Conservation (phyloP, 2,888 invertebrate species). For the Dermolepida albohirtum region DNA sequence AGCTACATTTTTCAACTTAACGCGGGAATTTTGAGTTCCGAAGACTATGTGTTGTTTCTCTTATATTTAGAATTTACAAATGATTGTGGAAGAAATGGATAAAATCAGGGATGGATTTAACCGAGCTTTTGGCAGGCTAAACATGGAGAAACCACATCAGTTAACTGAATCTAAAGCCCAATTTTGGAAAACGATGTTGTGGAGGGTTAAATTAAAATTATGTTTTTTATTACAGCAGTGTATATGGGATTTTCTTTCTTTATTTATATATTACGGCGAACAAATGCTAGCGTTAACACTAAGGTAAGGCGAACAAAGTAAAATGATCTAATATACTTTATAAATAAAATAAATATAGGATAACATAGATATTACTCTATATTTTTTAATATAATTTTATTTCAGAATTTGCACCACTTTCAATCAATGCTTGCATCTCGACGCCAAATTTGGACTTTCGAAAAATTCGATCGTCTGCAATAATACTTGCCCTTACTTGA, state of each 20-base stretch:
- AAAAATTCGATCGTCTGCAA: constrained; percentile 75
- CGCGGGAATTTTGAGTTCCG: not conserved
- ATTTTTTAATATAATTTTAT: constrained; percentile 47
- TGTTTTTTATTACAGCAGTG: constrained; percentile 69
- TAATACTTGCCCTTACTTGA: constrained; percentile 79
- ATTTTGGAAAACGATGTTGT: constrained; percentile 68
- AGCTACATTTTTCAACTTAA: constrained; percentile 9
- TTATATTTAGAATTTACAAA: constrained; percentile 69
- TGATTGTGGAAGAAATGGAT: constrained; percentile 69
- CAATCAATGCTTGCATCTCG: constrained; percentile 72
- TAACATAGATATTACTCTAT: not conserved
- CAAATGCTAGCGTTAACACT: constrained; percentile 70
- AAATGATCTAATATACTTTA: too few relatives aligned
- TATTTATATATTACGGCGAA: constrained; percentile 71
- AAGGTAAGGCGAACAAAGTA: constrained; percentile 62
- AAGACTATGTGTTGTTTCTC: not conserved
- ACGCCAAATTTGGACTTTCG: constrained; percentile 69
- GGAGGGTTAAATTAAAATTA: constrained; percentile 69
- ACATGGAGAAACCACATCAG: constrained; percentile 61
- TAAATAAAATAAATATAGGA: too few relatives aligned
- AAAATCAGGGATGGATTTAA: constrained; percentile 69
- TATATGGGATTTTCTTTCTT: constrained; percentile 68
- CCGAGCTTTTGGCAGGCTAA: constrained; percentile 67
- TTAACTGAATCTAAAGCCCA: constrained; percentile 65
- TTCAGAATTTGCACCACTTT: constrained; percentile 73